These are phyloP conservation scores for Drosophila subpulchrella DNA, from an alignment of 1,140 invertebrate genomes.

Conservation along the genomic window DNA sequence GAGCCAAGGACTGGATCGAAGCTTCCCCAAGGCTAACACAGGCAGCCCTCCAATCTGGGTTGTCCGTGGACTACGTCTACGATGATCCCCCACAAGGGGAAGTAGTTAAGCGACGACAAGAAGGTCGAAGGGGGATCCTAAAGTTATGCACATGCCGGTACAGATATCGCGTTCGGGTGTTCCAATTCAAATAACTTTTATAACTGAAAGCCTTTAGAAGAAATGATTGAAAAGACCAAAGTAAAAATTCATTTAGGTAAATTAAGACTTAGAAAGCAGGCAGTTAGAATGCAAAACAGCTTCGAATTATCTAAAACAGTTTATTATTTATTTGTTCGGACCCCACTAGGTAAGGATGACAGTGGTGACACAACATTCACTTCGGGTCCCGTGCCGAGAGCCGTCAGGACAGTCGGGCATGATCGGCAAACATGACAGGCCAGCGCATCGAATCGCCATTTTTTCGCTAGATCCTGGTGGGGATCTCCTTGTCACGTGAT, in stretches of 20 bases:
- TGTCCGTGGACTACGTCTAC: not conserved
- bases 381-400: not conserved
- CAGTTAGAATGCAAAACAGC: no score
- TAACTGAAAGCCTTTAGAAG: slow-evolving; percentile 9
- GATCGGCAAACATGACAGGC: slow-evolving; percentile 38
- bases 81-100: slow-evolving; percentile 15
- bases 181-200: not conserved
- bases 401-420: not conserved
- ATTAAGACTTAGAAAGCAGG: no score
- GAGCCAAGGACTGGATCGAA: slow-evolving; percentile 4
- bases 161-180: slow-evolving; percentile 1
- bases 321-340: not conserved
- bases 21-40: slow-evolving; percentile 19
- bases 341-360: no score
- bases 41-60: slow-evolving; percentile 1
- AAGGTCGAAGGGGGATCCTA: not conserved
- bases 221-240: not conserved
- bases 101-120: slow-evolving; percentile 11
- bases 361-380: slow-evolving; percentile 22
- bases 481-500: slow-evolving; percentile 49
- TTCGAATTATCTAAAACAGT: no score
- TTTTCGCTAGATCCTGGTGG: slow-evolving; percentile 40
- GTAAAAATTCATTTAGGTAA: not conserved
- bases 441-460: slow-evolving; percentile 66
- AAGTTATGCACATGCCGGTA: not conserved